These are phyloP conservation scores for Hycleus phaleratus DNA, from an alignment of 1,140 invertebrate genomes.

Conservation along the genomic window DNA sequence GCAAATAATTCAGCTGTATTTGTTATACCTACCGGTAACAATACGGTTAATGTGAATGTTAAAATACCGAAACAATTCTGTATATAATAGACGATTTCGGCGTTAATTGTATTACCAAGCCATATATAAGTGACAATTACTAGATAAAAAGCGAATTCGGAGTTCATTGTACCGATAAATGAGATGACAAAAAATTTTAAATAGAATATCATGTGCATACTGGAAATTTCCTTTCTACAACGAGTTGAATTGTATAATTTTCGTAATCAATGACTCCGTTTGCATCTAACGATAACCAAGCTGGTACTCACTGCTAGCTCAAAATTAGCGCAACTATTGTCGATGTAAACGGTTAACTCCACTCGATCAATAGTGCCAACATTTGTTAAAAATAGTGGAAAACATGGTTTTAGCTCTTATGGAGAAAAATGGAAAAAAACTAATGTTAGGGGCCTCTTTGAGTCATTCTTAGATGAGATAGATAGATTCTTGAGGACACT, in stretches of 20 bases:
- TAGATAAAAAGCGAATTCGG: slow-evolving; percentile 46
- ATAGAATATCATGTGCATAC: slow-evolving; percentile 29
- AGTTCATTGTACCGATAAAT: slow-evolving; percentile 51
- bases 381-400: too few relatives aligned
- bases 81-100: slow-evolving; percentile 69
- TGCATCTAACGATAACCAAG: neutral
- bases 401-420: too few relatives aligned
- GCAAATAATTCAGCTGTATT: slow-evolving; percentile 44
- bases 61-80: slow-evolving; percentile 66
- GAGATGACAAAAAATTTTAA: slow-evolving; percentile 25
- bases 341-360: too few relatives aligned
- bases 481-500: too few relatives aligned
- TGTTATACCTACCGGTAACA: slow-evolving; percentile 60
- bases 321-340: too few relatives aligned
- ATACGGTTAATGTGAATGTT: slow-evolving; percentile 63
- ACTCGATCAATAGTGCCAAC: too few relatives aligned
- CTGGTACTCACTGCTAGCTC: too few relatives aligned
- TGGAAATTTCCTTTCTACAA: slow-evolving; percentile 30
- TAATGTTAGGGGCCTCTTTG: too few relatives aligned
- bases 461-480: too few relatives aligned
- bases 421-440: too few relatives aligned
- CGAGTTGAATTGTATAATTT: neutral
- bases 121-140: slow-evolving; percentile 68
- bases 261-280: neutral
- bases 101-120: slow-evolving; percentile 55